A percentile compares a stretch with the other conserved stretches of the same genome.
Evolutionary conservation across 1,140 invertebrate genomes (phyloP).

Genomic region (Drosophila suzukii): DNA sequence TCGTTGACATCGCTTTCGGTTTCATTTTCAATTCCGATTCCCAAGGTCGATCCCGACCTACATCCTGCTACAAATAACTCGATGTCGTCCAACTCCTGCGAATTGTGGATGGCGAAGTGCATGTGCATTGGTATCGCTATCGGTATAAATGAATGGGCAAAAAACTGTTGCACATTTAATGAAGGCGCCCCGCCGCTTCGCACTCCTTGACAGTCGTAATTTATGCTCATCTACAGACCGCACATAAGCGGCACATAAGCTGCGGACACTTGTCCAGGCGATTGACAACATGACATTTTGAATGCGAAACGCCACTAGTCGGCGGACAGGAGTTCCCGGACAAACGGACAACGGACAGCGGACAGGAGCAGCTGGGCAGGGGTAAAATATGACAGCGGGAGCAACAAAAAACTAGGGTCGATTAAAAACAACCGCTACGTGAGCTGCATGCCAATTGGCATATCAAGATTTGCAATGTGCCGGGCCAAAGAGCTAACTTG

Average conservation of each 20-base stretch:
- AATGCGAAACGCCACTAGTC: slow-evolving; percentile 61
- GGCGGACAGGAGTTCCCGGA: slow-evolving; percentile 42
- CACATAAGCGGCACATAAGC: slow-evolving; percentile 64
- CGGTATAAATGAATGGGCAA: slow-evolving; percentile 12
- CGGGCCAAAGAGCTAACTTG: slow-evolving; percentile 4
- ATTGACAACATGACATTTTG: slow-evolving; percentile 79
- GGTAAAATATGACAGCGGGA: slow-evolving; percentile 73
- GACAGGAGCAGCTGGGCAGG: slow-evolving; percentile 8
- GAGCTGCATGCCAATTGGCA: slow-evolving; percentile 50
- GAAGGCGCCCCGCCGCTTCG: slow-evolving; percentile 41
- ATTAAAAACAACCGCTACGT: slow-evolving; percentile 61
- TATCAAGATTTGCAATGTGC: slow-evolving; percentile 29
- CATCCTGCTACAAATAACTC: slow-evolving; percentile 71
- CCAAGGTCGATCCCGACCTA: slow-evolving; percentile 56
- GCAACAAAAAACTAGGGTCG: slow-evolving; percentile 70
- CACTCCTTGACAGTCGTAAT: slow-evolving; percentile 48
- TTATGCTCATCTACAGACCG: slow-evolving; percentile 66
- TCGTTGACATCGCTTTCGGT: slow-evolving; percentile 52
- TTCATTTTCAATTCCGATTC: slow-evolving; percentile 42
- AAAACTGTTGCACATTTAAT: slow-evolving; percentile 57
- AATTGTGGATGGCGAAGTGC: not conserved
- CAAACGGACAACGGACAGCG: slow-evolving; percentile 23
- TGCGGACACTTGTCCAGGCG: slow-evolving; percentile 51
- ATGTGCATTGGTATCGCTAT: not conserved
- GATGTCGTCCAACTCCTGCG: slow-evolving; percentile 42